Evolutionary conservation across 1,140 invertebrate species (phyloP).

Genomic region (Monomorium pharaonis): DNA sequence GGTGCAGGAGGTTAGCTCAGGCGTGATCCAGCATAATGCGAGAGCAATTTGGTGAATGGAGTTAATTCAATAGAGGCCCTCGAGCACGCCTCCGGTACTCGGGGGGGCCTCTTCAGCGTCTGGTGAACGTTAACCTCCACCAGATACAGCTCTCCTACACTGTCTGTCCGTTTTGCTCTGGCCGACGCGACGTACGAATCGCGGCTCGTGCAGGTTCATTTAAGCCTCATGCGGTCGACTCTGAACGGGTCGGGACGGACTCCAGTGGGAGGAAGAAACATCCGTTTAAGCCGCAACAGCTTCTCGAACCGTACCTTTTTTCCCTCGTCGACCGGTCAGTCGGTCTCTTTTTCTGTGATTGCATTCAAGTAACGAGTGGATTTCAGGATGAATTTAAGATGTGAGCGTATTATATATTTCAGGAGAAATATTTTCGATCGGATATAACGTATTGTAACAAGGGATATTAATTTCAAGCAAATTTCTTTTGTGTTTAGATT

Average conservation of each 20-base stretch:
- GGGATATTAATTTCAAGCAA: not conserved
- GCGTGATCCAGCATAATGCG: constrained; percentile 78
- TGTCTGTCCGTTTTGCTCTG: constrained; percentile 37
- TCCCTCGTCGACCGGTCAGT: not conserved
- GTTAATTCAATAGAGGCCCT: constrained; percentile 77
- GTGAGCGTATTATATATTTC: not conserved
- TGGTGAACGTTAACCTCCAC: constrained; percentile 69
- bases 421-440: not conserved
- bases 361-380: not conserved
- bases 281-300: not conserved
- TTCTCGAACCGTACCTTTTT: constrained; percentile 14
- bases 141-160: constrained; percentile 55
- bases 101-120: constrained; percentile 56
- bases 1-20: constrained; percentile 66
- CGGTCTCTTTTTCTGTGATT: not conserved
- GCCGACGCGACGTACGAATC: constrained; percentile 33
- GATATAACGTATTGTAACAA: too few species aligned
- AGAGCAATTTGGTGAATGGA: constrained; percentile 78
- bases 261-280: constrained; percentile 27
- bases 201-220: constrained; percentile 53
- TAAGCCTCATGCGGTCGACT: constrained; percentile 35
- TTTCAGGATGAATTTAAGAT: not conserved
- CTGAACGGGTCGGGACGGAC: constrained; percentile 58
- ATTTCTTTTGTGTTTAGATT: not conserved
- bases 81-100: constrained; percentile 73